phyloP scores from a whole-genome alignment of 2,113 vertebrate species.

The Charadrius vociferus region DNA sequence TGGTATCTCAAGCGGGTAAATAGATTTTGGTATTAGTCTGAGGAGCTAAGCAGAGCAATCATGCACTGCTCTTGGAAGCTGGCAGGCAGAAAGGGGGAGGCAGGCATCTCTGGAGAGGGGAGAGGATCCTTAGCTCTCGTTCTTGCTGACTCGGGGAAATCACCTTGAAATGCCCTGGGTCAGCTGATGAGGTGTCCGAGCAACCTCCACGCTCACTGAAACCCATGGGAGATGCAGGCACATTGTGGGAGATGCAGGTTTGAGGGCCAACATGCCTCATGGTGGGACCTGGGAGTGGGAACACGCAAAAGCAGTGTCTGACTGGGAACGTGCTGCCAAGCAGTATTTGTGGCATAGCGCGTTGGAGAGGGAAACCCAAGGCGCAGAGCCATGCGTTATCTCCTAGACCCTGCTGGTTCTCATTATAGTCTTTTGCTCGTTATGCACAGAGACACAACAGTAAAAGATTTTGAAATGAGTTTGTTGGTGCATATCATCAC shows the following conservation, averaged over 20 bases:
- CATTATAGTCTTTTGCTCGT: background rate
- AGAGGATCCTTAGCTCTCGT: background rate
- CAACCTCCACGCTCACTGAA: accelerated
- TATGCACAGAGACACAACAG: background rate
- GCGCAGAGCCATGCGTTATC: accelerated
- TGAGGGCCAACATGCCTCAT: background rate
- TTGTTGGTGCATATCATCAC: background rate
- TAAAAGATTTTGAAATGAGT: background rate
- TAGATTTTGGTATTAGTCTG: constrained; percentile 10
- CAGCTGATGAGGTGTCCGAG: background rate
- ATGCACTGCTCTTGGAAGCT: background rate
- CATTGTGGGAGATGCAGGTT: background rate
- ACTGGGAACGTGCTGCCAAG: background rate
- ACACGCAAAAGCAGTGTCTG: background rate
- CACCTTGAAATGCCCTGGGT: background rate
- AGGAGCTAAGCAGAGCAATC: background rate
- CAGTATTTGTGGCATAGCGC: accelerated
- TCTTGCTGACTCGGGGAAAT: background rate
- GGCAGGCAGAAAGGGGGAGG: background rate
- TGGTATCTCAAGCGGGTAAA: constrained; percentile 29
- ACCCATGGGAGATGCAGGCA: background rate
- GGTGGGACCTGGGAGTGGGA: background rate
- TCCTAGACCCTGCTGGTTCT: background rate
- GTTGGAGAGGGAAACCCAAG: background rate
- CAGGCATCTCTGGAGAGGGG: background rate